phyloP scores from a whole-genome alignment of 1,140 invertebrate species.

The Cydia splendana region DNA sequence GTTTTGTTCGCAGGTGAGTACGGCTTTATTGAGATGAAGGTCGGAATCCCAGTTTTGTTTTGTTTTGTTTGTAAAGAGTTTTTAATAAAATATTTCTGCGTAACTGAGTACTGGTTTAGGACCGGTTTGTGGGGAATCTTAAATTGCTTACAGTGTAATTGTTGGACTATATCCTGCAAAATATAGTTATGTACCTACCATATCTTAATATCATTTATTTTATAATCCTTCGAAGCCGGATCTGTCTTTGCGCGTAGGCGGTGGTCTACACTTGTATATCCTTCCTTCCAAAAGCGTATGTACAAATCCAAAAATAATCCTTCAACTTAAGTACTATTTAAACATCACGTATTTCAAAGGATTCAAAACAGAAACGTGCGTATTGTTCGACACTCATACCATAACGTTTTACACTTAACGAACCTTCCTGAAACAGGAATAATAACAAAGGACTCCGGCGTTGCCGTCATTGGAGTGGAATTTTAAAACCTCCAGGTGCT shows the following conservation, averaged over 20 bases:
- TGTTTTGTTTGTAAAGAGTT: conserved; percentile 28
- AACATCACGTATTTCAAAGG: conserved; percentile 4
- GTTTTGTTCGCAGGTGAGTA: conserved; percentile 24
- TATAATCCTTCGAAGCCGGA: too few species aligned
- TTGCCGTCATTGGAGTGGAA: not conserved
- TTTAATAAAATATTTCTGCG: conserved; percentile 5
- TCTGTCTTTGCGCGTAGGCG: too few species aligned
- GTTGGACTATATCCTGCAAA: not conserved
- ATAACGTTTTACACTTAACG: not conserved
- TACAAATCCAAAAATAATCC: not conserved
- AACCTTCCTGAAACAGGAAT: not conserved
- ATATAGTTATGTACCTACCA: too few species aligned
- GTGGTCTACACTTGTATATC: too few species aligned
- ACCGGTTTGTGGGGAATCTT: conserved; percentile 5
- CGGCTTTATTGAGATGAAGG: conserved; percentile 29
- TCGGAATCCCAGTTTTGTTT: conserved; percentile 16
- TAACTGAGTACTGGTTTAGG: conserved; percentile 14
- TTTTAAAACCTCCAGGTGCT: conserved; percentile 29
- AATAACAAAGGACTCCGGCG: not conserved
- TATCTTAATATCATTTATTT: too few species aligned
- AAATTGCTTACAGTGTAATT: conserved; percentile 16
- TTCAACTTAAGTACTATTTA: not conserved
- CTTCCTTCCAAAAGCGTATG: too few species aligned
- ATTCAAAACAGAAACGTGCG: conserved; percentile 2
- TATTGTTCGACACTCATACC: not conserved